These are phyloP conservation scores for Boloria euphrosyne DNA, from an alignment of 2,888 invertebrate genomes.

Conservation along the genomic window DNA sequence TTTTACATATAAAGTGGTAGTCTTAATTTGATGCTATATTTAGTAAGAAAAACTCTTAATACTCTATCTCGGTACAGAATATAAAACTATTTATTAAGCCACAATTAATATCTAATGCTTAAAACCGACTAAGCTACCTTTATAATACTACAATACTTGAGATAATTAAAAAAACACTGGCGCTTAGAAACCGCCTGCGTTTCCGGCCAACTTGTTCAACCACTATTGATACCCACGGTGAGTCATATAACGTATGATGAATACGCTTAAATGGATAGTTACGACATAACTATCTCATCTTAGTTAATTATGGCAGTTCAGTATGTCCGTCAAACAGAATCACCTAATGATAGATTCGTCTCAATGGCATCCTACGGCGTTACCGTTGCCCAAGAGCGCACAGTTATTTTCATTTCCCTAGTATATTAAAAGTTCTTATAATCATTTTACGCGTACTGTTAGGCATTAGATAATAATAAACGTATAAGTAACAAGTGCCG, in stretches of 20 bases:
- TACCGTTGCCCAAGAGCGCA: conserved; percentile 46
- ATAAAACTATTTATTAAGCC: neutral
- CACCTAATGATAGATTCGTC: conserved; percentile 55
- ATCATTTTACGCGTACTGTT: neutral
- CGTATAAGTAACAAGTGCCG: conserved; percentile 6
- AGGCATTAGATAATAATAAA: conserved; percentile 6
- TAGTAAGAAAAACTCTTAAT: neutral
- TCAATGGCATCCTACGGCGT: conserved; percentile 45
- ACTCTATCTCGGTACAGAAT: neutral
- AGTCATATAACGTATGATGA: conserved; percentile 46
- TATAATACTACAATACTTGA: conserved; percentile 3
- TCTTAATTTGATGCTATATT: neutral
- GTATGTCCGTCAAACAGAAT: conserved; percentile 57
- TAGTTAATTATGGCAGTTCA: conserved; percentile 50
- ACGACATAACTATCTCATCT: conserved; percentile 39
- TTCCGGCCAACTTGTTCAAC: conserved; percentile 61
- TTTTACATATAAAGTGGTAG: neutral
- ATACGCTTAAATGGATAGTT: conserved; percentile 41
- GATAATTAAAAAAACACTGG: conserved; percentile 41
- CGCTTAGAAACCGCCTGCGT: conserved; percentile 53
- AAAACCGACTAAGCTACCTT: neutral
- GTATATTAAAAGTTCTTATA: conserved; percentile 16
- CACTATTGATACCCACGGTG: conserved; percentile 48
- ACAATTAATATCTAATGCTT: neutral
- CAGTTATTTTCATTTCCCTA: conserved; percentile 43